Conservation (phyloP, 2,113 vertebrate genomes). For the Pangasianodon gigas region DNA sequence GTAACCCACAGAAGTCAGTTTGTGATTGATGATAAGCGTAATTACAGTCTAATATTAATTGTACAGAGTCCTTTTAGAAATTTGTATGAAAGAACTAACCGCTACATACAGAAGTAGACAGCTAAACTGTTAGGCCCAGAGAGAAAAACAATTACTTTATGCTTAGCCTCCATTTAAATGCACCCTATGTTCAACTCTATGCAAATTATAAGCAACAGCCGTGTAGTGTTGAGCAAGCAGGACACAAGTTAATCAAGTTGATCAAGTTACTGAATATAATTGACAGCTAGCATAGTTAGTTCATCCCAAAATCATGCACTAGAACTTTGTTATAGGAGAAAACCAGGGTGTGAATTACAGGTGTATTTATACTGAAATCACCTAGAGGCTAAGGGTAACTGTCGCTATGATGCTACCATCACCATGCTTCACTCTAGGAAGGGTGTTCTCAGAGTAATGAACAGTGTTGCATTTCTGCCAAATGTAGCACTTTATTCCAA, state of each 20-base stretch:
- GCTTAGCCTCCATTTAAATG: neutral
- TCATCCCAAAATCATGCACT: neutral
- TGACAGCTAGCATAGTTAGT: neutral
- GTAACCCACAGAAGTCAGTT: neutral
- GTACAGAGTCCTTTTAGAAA: neutral
- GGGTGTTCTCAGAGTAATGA: neutral
- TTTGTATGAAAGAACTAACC: neutral
- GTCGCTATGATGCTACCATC: neutral
- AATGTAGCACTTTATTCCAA: neutral
- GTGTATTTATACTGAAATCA: neutral
- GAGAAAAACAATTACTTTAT: neutral
- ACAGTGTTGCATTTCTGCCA: neutral
- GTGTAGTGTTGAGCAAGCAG: neutral
- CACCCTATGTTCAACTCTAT: neutral
- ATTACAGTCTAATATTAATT: neutral
- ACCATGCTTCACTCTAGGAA: neutral
- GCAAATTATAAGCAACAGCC: neutral
- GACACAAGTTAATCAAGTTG: neutral
- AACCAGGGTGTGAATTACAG: neutral
- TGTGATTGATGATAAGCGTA: neutral
- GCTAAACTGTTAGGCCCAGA: neutral
- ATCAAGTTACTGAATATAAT: neutral
- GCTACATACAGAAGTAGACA: neutral
- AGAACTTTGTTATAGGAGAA: neutral
- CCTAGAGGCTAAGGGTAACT: neutral